A percentile compares a stretch with the other conserved stretches of the same genome.
Evolutionary conservation across 1,140 invertebrate species (phyloP).

Genomic region (Aphis craccivora): DNA sequence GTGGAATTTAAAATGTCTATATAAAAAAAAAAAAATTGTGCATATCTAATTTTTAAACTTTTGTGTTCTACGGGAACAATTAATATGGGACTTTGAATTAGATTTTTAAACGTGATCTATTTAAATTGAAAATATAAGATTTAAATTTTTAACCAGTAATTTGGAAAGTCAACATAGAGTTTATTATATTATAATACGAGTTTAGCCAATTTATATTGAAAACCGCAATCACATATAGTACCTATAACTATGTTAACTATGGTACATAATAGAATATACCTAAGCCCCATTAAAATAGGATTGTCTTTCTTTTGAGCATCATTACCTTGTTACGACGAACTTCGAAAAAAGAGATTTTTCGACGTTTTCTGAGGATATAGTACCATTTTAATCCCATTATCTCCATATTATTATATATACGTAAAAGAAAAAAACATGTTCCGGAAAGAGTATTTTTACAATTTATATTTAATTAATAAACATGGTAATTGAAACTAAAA

Average conservation of each 20-base stretch:
- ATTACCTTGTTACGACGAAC: neutral
- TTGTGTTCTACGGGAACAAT: neutral
- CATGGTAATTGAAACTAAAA: no score
- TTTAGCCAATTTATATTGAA: neutral
- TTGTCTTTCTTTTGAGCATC: neutral
- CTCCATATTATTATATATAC: neutral
- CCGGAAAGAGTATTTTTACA: no score
- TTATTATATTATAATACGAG: neutral
- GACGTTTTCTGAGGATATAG: neutral
- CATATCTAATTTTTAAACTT: neutral
- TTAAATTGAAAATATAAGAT: neutral
- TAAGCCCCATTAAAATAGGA: neutral
- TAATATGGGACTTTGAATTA: neutral
- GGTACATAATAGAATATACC: no score
- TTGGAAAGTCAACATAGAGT: neutral
- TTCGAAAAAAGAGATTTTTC: neutral
- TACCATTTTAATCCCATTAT: neutral
- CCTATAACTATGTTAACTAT: no score
- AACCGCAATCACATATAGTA: neutral
- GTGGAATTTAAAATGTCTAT: no score
- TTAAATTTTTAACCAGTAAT: neutral
- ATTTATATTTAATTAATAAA: no score
- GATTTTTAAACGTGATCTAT: neutral
- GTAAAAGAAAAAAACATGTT: no score
- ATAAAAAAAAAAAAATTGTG: no score